Conservation (phyloP, 2,888 invertebrate genomes). For the Melanostoma scalare region DNA sequence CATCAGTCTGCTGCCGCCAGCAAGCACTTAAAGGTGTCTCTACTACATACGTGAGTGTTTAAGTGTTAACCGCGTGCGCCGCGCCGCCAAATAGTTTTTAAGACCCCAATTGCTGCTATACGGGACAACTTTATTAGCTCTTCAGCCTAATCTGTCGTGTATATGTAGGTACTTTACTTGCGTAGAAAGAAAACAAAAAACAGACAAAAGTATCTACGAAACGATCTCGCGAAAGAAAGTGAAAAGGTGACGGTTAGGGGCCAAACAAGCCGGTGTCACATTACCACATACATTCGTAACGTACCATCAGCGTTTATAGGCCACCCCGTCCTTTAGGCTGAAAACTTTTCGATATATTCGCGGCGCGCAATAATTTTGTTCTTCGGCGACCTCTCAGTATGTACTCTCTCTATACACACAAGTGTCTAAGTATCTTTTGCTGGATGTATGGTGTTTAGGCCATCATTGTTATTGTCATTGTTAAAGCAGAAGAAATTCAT, state of each 20-base stretch:
- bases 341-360: slow-evolving; percentile 39
- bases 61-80: slow-evolving; percentile 50
- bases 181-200: slow-evolving; percentile 29
- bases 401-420: slow-evolving; percentile 1
- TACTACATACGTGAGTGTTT: slow-evolving; percentile 27
- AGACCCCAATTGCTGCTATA: slow-evolving; percentile 3
- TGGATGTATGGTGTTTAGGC: slow-evolving; percentile 57
- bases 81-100: slow-evolving; percentile 53
- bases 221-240: slow-evolving; percentile 59
- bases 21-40: slow-evolving; percentile 58
- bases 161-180: slow-evolving; percentile 19
- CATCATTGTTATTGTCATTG: slow-evolving; percentile 66
- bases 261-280: slow-evolving; percentile 64
- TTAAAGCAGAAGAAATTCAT: slow-evolving; percentile 58
- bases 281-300: slow-evolving; percentile 52
- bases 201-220: slow-evolving; percentile 17
- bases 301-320: slow-evolving; percentile 25
- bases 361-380: slow-evolving; percentile 41
- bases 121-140: slow-evolving; percentile 52
- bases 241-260: slow-evolving; percentile 63
- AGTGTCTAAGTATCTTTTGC: slow-evolving; percentile 47
- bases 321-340: slow-evolving; percentile 22
- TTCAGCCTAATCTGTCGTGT: slow-evolving; percentile 17
- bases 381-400: slow-evolving; percentile 12
- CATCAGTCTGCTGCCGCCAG: slow-evolving; percentile 60